Conservation (phyloP, 2,113 vertebrate species). For the Clarias magur region DNA sequence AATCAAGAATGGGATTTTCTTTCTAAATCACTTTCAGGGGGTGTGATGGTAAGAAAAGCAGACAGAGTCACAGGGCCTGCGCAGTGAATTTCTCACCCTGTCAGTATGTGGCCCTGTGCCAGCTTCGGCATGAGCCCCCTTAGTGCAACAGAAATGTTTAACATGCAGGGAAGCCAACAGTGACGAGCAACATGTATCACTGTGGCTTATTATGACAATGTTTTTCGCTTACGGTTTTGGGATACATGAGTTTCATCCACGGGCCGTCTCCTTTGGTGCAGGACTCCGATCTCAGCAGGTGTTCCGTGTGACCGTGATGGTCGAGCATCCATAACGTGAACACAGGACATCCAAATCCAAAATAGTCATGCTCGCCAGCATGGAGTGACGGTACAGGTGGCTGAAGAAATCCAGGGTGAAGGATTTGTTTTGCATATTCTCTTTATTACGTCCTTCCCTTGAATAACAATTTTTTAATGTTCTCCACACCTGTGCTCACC, state of each 20-base stretch:
- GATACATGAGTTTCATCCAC: constrained; percentile 62
- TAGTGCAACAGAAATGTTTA: constrained; percentile 24
- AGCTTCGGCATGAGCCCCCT: constrained; percentile 17
- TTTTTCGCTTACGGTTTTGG: constrained; percentile 52
- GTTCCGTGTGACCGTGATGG: constrained; percentile 14
- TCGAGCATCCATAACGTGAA: constrained; percentile 10
- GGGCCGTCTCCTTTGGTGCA: constrained; percentile 26
- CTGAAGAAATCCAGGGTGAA: constrained; percentile 7
- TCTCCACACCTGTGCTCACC: constrained; percentile 39
- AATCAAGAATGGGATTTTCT: constrained; percentile 3
- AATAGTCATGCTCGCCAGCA: constrained; percentile 38
- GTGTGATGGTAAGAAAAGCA: constrained; percentile 25
- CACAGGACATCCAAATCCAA: constrained; percentile 44
- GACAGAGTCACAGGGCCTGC: constrained; percentile 28
- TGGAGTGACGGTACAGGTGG: constrained; percentile 36
- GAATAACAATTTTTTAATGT: constrained; percentile 20
- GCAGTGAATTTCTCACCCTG: constrained; percentile 43
- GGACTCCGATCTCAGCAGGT: constrained; percentile 39
- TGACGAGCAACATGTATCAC: constrained; percentile 37
- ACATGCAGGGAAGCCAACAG: constrained; percentile 19
- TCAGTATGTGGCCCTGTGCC: constrained; percentile 34
- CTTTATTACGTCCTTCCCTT: background rate
- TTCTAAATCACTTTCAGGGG: constrained; percentile 26
- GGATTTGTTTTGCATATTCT: constrained; percentile 6
- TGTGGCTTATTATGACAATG: constrained; percentile 64